Evolutionary conservation across 2,797 vertebrate species (phyloP).

Genomic region (Sebastes cheni): DNA sequence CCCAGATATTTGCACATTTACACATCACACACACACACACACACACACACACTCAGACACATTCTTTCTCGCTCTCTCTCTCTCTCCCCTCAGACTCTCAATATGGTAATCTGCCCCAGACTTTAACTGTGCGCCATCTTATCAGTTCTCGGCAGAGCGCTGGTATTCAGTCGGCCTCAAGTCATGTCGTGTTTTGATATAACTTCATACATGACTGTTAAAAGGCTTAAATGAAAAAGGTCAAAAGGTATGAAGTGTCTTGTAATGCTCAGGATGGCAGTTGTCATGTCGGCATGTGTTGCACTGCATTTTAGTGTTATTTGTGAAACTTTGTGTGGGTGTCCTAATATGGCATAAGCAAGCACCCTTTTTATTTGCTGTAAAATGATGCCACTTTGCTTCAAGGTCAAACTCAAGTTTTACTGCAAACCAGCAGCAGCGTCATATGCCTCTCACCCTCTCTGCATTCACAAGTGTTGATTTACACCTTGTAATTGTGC

Average conservation of each 20-base stretch:
- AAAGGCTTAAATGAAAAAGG: constrained; percentile 56
- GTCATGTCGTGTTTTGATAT: constrained; percentile 53
- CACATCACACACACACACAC: background rate
- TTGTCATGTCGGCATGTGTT: background rate
- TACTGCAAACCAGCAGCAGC: background rate
- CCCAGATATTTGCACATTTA: constrained; percentile 41
- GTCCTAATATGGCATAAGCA: background rate
- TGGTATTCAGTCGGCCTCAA: constrained; percentile 45
- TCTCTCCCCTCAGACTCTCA: constrained; percentile 36
- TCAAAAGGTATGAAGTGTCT: constrained; percentile 64
- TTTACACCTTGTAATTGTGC: constrained; percentile 16
- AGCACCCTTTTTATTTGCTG: background rate
- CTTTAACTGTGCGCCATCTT: constrained; percentile 58
- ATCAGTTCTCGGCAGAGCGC: constrained; percentile 55
- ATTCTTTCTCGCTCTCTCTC: background rate
- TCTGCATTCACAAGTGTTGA: constrained; percentile 36
- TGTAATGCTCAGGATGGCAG: constrained; percentile 20
- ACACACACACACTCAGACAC: background rate
- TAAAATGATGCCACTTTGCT: background rate
- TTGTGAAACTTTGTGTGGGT: background rate
- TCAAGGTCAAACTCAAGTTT: constrained; percentile 4
- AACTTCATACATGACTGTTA: constrained; percentile 33
- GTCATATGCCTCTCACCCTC: background rate
- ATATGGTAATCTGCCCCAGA: constrained; percentile 41
- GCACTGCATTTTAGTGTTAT: background rate